Evolutionary conservation across 2,888 invertebrate genomes (phyloP), one percentile per base, ranked within the genome.

Genomic region (Amphipoea oculea): DNA sequence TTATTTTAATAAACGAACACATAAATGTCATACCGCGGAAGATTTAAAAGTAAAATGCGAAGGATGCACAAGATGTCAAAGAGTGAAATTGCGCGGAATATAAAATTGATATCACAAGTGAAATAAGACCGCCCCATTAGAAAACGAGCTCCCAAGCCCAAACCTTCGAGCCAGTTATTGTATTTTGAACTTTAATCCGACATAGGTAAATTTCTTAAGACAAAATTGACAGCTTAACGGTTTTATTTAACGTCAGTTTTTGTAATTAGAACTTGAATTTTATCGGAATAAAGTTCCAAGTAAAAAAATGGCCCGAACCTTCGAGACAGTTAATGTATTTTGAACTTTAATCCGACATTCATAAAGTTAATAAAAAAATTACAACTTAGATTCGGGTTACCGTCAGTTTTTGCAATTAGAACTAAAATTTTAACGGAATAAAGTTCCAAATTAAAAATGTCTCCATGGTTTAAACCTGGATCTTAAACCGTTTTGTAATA

Each of bases 71-170:
- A 62, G 5, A 81, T 57, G 29, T 57, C 62, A 51, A 65, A 82
- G 29, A 79, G 62, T 62, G 74, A 68, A 48, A 80, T 80, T 69
- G 74, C 77, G 81, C 72, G 40, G 54, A 51, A 65, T 66, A 71
- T 48, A 48, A 74, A 68, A 74, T 40, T 68, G 17, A 60, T 51
- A 70, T 68, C 9, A 42, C 65, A 60, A 48, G 62, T 79, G 71
- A 76, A 73, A 65, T 51, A 66, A 42, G 20, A 62, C 20, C 11
- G n/a, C 42, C 70, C 17, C 20, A n/a, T 62, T 62, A 62, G 42
- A 71, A 62, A 62, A 71, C 40, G 20, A n/a, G n/a, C 57, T 57
- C 11, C 57, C 23, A 57, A 60, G 7, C 51, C 9, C 4, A 5
- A 40, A 5, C 14, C n/a, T n/a, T 4, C n/a, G n/a, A 57, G 40